Evolutionary conservation across 2,888 invertebrate species (phyloP).

Genomic region (Patella caerulea): DNA sequence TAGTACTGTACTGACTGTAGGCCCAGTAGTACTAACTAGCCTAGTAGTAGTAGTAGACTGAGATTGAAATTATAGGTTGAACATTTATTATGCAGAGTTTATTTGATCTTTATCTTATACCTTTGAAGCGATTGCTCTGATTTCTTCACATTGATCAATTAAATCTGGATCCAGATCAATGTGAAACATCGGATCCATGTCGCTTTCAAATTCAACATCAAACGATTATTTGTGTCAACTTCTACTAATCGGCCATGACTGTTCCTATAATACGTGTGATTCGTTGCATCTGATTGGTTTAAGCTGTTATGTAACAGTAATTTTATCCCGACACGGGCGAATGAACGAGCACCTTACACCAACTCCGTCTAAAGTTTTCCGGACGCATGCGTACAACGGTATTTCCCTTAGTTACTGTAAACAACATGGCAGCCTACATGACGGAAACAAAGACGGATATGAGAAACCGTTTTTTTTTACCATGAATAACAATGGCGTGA

Average conservation of each 20-base stretch:
- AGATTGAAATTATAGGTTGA: too few species aligned
- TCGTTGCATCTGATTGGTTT: conserved; percentile 37
- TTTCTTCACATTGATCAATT: conserved; percentile 44
- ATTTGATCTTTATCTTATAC: conserved; percentile 24
- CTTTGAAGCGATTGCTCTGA: conserved; percentile 47
- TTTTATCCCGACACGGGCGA: conserved; percentile 23
- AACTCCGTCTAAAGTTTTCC: background rate
- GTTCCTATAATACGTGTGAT: background rate
- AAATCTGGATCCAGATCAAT: conserved; percentile 24
- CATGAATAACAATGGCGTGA: background rate
- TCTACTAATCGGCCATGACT: conserved; percentile 17
- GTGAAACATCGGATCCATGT: background rate
- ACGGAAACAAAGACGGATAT: conserved; percentile 4
- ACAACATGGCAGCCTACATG: conserved; percentile 50
- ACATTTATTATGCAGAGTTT: too few species aligned
- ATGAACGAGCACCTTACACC: conserved; percentile 33
- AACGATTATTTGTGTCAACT: conserved; percentile 24
- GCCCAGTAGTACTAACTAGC: too few species aligned
- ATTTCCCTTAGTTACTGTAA: conserved; percentile 31
- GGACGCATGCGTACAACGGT: conserved; percentile 36
- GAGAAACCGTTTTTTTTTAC: background rate
- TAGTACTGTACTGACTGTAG: too few species aligned
- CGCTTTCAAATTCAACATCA: conserved; percentile 12
- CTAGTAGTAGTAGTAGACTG: too few species aligned
- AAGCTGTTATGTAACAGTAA: background rate